Evolutionary conservation across 2,797 vertebrate genomes (phyloP).

Genomic region (Coregonus sp.): DNA sequence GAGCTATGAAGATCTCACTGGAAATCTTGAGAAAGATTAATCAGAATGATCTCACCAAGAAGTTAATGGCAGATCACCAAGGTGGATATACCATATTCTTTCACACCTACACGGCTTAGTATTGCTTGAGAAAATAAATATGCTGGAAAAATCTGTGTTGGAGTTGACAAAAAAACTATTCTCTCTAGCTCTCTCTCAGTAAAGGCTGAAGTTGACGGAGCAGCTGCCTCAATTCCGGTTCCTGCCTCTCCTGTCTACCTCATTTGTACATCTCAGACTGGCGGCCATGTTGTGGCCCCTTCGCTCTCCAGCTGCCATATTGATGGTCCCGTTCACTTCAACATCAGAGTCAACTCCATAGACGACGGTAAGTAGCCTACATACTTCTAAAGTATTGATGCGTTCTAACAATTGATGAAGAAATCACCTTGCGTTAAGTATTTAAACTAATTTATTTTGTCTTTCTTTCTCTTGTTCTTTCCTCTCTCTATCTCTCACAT

Average conservation of each 20-base stretch:
- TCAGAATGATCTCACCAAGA: not conserved
- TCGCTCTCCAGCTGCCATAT: slow-evolving; percentile 35
- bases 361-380: slow-evolving; percentile 35
- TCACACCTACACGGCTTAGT: not conserved
- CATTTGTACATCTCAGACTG: slow-evolving; percentile 40
- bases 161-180: not conserved
- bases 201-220: not conserved
- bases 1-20: not conserved
- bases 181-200: not conserved
- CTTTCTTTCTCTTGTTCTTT: not conserved
- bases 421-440: not conserved
- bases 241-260: slow-evolving; percentile 32
- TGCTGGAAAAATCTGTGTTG: not conserved
- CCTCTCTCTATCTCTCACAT: not conserved
- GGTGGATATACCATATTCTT: not conserved
- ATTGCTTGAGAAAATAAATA: not conserved
- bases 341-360: slow-evolving; percentile 42
- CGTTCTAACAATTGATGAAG: not conserved
- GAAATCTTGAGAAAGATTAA: not conserved
- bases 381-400: not conserved
- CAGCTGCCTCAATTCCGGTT: not conserved
- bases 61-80: not conserved
- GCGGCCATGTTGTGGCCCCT: slow-evolving; percentile 49
- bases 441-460: not conserved
- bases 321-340: slow-evolving; percentile 11